Percentiles rank a stretch among this genome's conserved stretches.
Evolutionary conservation across 2,113 vertebrate species (phyloP).

Genomic region (Stigmatopora nigra): DNA sequence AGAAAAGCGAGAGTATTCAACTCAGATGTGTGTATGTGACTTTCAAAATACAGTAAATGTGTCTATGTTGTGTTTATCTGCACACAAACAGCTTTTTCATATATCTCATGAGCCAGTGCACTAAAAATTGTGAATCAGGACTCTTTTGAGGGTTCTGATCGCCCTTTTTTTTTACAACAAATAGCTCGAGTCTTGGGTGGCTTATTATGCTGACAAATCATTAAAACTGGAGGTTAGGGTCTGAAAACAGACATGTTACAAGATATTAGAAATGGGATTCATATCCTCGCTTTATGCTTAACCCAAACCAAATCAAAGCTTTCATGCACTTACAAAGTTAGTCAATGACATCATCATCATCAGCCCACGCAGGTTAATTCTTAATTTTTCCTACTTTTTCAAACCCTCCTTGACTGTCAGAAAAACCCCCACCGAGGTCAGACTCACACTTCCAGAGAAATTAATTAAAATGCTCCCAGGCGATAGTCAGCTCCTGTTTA

Average conservation of each 20-base stretch:
- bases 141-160: not conserved
- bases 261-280: not conserved
- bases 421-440: not conserved
- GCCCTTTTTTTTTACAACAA: not conserved
- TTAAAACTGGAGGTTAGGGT: not conserved
- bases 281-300: not conserved
- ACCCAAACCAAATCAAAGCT: not conserved
- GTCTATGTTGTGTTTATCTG: conserved; percentile 1
- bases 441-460: not conserved
- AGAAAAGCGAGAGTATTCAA: conserved; percentile 31
- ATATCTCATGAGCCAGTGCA: not conserved
- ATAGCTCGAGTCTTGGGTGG: not conserved
- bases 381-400: not conserved
- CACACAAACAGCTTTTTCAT: not conserved
- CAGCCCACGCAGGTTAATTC: not conserved
- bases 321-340: not conserved
- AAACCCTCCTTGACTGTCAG: not conserved
- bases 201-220: not conserved
- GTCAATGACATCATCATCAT: not conserved
- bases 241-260: not conserved
- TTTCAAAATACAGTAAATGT: not conserved
- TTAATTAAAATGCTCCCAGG: not conserved
- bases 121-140: not conserved
- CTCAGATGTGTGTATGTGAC: conserved; percentile 31
- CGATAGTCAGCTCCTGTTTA: not conserved